A percentile compares a stretch with the other conserved stretches of the same genome.
phyloP scores from a whole-genome alignment of 2,888 invertebrate species.

The Deladenus siricidicola region DNA sequence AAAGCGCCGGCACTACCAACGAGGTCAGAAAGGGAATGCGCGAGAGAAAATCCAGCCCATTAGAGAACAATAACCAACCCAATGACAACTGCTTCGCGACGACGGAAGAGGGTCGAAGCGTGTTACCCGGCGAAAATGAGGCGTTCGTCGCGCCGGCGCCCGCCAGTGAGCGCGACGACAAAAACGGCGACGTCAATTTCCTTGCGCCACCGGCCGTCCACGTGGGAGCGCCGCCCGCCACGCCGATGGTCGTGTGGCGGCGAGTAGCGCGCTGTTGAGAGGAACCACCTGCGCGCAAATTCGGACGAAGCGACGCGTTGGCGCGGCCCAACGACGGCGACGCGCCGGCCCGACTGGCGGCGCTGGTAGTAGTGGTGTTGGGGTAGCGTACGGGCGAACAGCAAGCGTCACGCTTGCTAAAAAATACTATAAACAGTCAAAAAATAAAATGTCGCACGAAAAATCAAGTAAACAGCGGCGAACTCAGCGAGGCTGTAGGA shows the following conservation, averaged over 20 bases:
- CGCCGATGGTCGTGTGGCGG: conserved; percentile 2
- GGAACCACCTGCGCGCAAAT: not conserved
- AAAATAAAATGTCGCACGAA: too few relatives aligned
- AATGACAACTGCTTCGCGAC: too few relatives aligned
- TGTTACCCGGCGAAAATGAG: too few relatives aligned
- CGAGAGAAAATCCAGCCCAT: too few relatives aligned
- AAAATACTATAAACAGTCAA: too few relatives aligned
- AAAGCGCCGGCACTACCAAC: too few relatives aligned
- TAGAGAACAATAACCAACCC: too few relatives aligned
- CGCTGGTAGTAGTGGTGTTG: not conserved
- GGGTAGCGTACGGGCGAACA: conserved; percentile 42
- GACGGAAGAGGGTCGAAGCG: not conserved
- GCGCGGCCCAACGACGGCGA: not conserved
- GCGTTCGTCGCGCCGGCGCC: not conserved
- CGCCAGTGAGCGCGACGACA: not conserved
- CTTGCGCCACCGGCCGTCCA: not conserved
- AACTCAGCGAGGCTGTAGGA: too few relatives aligned
- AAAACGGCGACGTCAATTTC: not conserved
- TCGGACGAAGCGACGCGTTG: not conserved
- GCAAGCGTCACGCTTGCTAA: conserved; percentile 40
- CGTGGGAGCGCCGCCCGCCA: not conserved
- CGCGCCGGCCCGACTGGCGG: too few relatives aligned
- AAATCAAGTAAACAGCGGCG: too few relatives aligned
- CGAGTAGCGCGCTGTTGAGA: not conserved
- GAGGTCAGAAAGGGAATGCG: too few relatives aligned